Percentiles rank a stretch among this genome's conserved stretches.
These are phyloP conservation scores for Drymodes brunneopygia DNA, from an alignment of 2,113 vertebrate genomes.

Conservation along the genomic window DNA sequence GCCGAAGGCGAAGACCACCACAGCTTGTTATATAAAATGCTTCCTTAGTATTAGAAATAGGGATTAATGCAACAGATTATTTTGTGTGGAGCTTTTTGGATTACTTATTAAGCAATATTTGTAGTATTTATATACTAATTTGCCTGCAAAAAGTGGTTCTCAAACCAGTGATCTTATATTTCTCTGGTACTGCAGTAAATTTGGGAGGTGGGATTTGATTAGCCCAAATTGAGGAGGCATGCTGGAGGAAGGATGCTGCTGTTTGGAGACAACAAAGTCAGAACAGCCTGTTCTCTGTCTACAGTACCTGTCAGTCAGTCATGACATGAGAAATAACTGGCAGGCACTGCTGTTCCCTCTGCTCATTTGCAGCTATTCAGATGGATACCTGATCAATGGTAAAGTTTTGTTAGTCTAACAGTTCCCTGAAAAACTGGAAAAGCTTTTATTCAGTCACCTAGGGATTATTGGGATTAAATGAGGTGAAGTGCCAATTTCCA, in stretches of 20 bases:
- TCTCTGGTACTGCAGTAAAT: background rate
- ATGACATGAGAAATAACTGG: background rate
- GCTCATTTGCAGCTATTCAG: background rate
- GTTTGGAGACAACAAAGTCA: background rate
- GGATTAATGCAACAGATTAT: background rate
- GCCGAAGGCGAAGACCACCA: no score
- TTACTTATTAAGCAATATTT: background rate
- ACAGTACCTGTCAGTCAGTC: background rate
- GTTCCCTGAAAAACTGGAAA: background rate
- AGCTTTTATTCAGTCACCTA: background rate
- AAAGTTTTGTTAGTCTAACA: background rate
- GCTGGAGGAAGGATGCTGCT: background rate
- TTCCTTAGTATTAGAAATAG: background rate
- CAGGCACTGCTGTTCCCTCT: background rate
- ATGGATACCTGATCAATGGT: background rate
- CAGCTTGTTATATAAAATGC: background rate
- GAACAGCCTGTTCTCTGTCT: background rate
- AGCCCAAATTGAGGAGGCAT: background rate
- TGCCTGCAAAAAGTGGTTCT: background rate
- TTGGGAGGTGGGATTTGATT: background rate
- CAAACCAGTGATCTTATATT: background rate
- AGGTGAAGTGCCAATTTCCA: background rate
- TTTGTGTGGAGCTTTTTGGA: background rate
- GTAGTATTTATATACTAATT: background rate
- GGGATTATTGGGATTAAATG: background rate